Percentiles rank a stretch among this genome's conserved stretches.
Conservation (phyloP, 2,888 invertebrate species). For the Tubulanus polymorphus region DNA sequence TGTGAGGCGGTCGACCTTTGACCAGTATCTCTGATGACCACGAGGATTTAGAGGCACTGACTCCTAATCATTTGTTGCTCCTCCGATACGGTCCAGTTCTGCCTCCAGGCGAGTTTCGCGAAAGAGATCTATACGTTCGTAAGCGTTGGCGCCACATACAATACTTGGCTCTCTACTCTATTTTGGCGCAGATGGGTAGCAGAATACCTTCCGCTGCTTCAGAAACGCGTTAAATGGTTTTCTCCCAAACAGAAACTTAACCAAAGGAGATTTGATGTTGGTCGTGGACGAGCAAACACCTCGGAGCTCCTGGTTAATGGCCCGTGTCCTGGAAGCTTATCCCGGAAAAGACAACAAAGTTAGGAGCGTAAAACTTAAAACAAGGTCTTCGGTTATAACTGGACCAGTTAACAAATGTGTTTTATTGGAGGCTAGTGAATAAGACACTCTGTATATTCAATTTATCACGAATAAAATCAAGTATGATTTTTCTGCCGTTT, state of each 20-base stretch:
- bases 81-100: background rate
- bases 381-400: too few species aligned
- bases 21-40: conserved; percentile 10
- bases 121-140: background rate
- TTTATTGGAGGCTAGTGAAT: too few species aligned
- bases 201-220: conserved; percentile 1
- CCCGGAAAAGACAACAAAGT: too few species aligned
- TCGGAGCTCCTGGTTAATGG: conserved; percentile 2
- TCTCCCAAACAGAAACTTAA: background rate
- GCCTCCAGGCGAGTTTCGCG: background rate
- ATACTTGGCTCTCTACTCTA: background rate
- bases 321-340: too few species aligned
- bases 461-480: too few species aligned
- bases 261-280: conserved; percentile 3
- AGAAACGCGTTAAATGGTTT: background rate
- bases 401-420: too few species aligned
- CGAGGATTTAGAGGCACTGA: conserved; percentile 14
- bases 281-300: background rate
- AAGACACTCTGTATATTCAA: too few species aligned
- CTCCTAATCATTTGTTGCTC: conserved; percentile 38
- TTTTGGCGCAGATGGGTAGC: conserved; percentile 8
- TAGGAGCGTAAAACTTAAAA: too few species aligned
- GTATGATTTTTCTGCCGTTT: too few species aligned
- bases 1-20: conserved; percentile 1
- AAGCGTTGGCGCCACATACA: background rate